Percentiles rank a stretch among this genome's conserved stretches.
Evolutionary conservation across 1,140 invertebrate genomes (phyloP).

Genomic region (Acyrthosiphon pisum): DNA sequence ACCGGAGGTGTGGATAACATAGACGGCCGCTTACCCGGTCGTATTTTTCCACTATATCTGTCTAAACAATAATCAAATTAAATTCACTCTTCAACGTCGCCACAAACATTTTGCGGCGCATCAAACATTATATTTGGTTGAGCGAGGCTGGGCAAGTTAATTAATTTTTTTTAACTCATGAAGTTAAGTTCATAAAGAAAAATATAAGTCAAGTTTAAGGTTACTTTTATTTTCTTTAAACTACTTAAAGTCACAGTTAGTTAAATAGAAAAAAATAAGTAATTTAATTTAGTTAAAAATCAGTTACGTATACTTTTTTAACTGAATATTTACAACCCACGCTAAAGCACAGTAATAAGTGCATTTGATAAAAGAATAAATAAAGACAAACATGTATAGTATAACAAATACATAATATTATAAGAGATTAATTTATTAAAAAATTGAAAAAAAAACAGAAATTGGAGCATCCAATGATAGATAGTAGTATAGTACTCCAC

Average conservation of each 20-base stretch:
- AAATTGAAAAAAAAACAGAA: neutral
- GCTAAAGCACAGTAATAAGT: neutral
- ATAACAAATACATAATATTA: neutral
- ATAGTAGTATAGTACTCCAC: too few species aligned
- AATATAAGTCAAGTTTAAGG: too few species aligned
- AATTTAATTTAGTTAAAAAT: neutral
- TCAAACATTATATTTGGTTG: neutral
- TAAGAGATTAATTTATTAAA: neutral
- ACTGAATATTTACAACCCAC: neutral
- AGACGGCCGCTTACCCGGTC: constrained; percentile 58
- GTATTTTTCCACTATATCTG: constrained; percentile 61
- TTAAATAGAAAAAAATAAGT: neutral
- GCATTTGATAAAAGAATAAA: neutral
- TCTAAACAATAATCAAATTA: constrained; percentile 58
- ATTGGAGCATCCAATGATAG: neutral
- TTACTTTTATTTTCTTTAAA: neutral
- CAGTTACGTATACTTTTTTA: neutral
- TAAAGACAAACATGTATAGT: neutral
- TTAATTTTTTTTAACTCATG: too few species aligned
- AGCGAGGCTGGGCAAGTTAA: too few species aligned
- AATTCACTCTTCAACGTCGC: neutral
- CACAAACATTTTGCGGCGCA: neutral
- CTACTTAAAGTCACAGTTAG: neutral
- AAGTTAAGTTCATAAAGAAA: too few species aligned
- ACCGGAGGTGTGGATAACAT: constrained; percentile 67